Evolutionary conservation across 2,888 invertebrate genomes (phyloP).

Genomic region (Tryphoninae sp.): DNA sequence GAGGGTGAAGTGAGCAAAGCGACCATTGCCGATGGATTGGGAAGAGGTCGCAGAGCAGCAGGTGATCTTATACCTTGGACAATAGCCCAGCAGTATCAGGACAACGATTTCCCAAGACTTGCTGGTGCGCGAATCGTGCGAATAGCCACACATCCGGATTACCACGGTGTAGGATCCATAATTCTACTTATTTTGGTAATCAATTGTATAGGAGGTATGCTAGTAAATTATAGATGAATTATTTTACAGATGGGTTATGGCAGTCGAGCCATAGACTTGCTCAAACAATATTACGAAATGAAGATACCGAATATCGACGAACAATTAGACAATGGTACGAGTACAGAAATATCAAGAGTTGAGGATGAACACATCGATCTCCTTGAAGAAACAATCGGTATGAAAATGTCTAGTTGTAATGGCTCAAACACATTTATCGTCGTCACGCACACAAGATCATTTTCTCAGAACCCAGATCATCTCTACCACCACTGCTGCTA

Average conservation of each 20-base stretch:
- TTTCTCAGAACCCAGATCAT: constrained; percentile 85
- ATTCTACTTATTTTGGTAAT: neutral
- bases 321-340: constrained; percentile 70
- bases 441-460: neutral
- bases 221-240: constrained; percentile 27
- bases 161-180: constrained; percentile 87
- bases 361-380: constrained; percentile 84
- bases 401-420: neutral
- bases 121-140: constrained; percentile 96
- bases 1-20: constrained; percentile 88
- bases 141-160: constrained; percentile 99
- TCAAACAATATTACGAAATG: constrained; percentile 94
- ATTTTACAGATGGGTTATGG: constrained; percentile 96
- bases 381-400: constrained; percentile 87
- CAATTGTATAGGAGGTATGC: neutral
- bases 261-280: constrained; percentile 90
- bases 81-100: constrained; percentile 97
- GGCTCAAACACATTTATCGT: neutral
- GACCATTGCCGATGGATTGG: constrained; percentile 89
- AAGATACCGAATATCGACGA: constrained; percentile 89
- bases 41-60: constrained; percentile 93
- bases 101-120: constrained; percentile 95
- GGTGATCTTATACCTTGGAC: constrained; percentile 99
- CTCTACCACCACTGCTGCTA: constrained; percentile 93
- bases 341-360: constrained; percentile 83